Evolutionary conservation across 2,888 invertebrate species (phyloP), one percentile per base, ranked within the genome.

Genomic region (Ophion obscuratus): DNA sequence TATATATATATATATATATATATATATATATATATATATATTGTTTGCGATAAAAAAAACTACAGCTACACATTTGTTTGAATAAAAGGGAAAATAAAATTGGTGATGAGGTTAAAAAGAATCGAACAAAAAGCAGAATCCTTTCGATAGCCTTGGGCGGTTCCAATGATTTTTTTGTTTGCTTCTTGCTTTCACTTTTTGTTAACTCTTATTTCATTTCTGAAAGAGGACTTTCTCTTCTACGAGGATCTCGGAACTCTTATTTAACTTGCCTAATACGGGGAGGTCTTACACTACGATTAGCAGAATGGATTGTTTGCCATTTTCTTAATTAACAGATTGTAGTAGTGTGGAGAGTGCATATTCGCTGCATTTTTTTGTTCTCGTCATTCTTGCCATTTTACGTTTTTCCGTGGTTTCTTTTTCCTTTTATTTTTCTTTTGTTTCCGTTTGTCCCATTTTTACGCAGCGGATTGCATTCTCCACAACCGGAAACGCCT

Each of bases 281-380:
- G 90, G 91, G 89, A 92, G 91, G 91, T 90, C 92, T 92, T 93
- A 92, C 88, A 92, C 92, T 93, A 92, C 92, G 89, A 90, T 93
- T 92, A 92, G 90, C 91, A 90, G 89, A 92, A 92, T 89, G 90
- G 89, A 89, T 91, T 64, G 20, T 81, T 75, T 47, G 44, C 90
- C 87, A 86, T 85, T 80, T 83, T 40, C 59, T 87, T 81, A 74
- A 59, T 81, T 81, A 85, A 83, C 75, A 83, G 81, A 87, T 81
- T 47, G 83, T 53, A 62, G 31, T 47, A 53, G 31, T 66, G 44
- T 36, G 77, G 75, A 64, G 85, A 83, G 73, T 83, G 83, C 79
- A 81, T 10, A 83, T 27, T 40, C 74, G 82, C 66, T 44, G 68
- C 78, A 67, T 6, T 71, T 71, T 5, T 20, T 59, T 20, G n/a